These are phyloP conservation scores for Helicoverpa armigera DNA, from an alignment of 1,140 invertebrate genomes.

Conservation along the genomic window DNA sequence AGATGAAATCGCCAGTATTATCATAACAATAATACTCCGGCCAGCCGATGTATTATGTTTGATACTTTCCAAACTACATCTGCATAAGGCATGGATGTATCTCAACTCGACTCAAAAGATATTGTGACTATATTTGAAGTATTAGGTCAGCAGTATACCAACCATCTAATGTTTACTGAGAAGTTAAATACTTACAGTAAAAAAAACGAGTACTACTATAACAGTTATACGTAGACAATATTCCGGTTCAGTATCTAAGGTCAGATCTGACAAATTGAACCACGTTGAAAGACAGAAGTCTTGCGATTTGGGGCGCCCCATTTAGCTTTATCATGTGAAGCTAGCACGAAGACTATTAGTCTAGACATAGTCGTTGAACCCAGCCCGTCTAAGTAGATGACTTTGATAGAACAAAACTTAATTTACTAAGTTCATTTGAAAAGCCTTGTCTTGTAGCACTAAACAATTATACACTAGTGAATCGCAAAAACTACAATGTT, in stretches of 20 bases:
- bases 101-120: too few relatives aligned
- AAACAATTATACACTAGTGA: too few relatives aligned
- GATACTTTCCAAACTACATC: neutral
- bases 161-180: too few relatives aligned
- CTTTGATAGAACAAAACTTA: neutral
- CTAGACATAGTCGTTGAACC: slow-evolving; percentile 6
- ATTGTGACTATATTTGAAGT: too few relatives aligned
- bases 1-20: slow-evolving; percentile 49
- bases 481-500: too few relatives aligned
- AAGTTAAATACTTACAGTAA: too few relatives aligned
- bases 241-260: neutral
- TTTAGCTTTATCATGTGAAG: slow-evolving; percentile 13
- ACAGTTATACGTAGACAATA: too few relatives aligned
- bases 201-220: too few relatives aligned
- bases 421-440: neutral
- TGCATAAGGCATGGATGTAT: too few relatives aligned
- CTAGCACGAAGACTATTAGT: slow-evolving; percentile 21
- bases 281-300: neutral
- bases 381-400: neutral
- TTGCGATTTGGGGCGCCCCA: neutral
- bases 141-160: too few relatives aligned
- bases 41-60: slow-evolving; percentile 8
- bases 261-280: neutral
- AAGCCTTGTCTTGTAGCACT: too few relatives aligned
- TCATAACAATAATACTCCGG: slow-evolving; percentile 40